Conservation (phyloP, 2,888 invertebrate genomes). For the Ornithoptera alexandrae region DNA sequence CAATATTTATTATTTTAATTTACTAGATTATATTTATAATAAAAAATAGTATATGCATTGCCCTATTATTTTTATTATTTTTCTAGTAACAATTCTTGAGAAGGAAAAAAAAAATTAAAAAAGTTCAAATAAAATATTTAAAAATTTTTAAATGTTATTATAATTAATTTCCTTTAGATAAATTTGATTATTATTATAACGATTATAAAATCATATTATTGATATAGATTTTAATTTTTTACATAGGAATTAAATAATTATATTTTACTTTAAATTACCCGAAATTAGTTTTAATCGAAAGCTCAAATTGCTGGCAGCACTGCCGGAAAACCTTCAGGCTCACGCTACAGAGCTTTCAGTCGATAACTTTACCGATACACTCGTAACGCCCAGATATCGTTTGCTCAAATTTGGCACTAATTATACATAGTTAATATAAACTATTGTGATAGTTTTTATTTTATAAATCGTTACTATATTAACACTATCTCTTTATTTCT, state of each 20-base stretch:
- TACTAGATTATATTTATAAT: too few species aligned
- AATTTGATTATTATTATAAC: too few species aligned
- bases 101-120: too few species aligned
- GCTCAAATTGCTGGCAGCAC: constrained; percentile 35
- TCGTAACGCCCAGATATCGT: constrained; percentile 30
- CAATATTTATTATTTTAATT: too few species aligned
- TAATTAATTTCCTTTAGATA: too few species aligned
- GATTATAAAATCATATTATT: too few species aligned
- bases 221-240: too few species aligned
- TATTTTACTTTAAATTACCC: constrained; percentile 11
- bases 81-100: too few species aligned
- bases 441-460: background rate
- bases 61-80: too few species aligned
- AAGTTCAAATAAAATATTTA: too few species aligned
- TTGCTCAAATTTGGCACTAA: constrained; percentile 19
- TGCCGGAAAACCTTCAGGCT: constrained; percentile 32
- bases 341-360: constrained; percentile 43
- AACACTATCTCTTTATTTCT: background rate
- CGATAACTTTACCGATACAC: constrained; percentile 50
- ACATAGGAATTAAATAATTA: background rate
- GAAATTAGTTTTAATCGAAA: constrained; percentile 14
- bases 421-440: constrained; percentile 1
- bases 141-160: too few species aligned
- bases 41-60: too few species aligned
- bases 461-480: background rate